Evolutionary conservation across 1,140 invertebrate species (phyloP).

Genomic region (Araneus ventricosus): DNA sequence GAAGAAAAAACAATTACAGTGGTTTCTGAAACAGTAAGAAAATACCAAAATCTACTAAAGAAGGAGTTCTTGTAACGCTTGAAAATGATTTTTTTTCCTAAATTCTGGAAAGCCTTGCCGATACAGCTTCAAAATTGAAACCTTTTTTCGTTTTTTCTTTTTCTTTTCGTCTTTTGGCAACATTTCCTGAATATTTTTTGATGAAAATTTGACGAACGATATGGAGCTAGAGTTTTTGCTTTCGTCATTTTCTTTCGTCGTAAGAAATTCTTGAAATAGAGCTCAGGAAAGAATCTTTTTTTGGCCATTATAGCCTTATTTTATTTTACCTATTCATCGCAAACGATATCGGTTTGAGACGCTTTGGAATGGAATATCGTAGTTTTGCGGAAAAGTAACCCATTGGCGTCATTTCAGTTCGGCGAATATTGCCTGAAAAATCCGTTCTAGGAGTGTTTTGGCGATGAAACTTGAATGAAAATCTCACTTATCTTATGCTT

Average conservation of each 20-base stretch:
- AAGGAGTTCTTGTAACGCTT: neutral
- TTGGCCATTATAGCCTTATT: neutral
- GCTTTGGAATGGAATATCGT: conserved; percentile 48
- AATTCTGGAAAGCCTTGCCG: neutral
- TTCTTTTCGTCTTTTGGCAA: neutral
- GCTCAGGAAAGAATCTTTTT: too few relatives aligned
- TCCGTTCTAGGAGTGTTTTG: too few relatives aligned
- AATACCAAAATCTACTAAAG: neutral
- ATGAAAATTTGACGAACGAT: neutral
- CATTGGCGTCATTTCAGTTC: conserved; percentile 7
- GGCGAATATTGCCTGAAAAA: neutral
- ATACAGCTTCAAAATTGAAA: neutral
- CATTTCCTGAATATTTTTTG: neutral
- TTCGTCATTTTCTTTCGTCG: neutral
- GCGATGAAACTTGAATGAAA: too few relatives aligned
- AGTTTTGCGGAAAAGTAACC: neutral
- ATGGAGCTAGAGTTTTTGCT: neutral
- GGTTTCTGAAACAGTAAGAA: conserved; percentile 44
- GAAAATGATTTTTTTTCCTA: neutral
- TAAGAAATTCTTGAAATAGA: too few relatives aligned
- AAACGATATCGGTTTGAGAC: conserved; percentile 54
- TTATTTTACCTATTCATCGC: conserved; percentile 2
- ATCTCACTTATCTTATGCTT: too few relatives aligned
- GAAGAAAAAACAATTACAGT: conserved; percentile 21
- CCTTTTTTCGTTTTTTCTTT: too few relatives aligned